phyloP scores from a whole-genome alignment of 2,113 vertebrate genomes.

The Cyprinodon variegatus region DNA sequence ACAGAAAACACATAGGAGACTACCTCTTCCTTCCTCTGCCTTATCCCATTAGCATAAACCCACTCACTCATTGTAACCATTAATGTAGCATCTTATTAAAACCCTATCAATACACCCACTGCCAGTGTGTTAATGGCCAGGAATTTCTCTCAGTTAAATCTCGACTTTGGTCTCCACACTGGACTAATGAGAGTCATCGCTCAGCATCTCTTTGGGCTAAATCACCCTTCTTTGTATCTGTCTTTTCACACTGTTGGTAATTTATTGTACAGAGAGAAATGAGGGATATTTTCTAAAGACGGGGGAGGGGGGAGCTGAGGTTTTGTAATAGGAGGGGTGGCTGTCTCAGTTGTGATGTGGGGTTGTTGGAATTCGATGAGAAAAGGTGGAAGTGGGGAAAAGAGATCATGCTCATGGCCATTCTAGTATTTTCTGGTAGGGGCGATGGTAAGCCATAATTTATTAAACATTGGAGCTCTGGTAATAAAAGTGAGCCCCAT shows the following conservation, averaged over 20 bases:
- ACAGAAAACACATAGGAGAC: conserved; percentile 76
- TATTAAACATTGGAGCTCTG: conserved; percentile 63
- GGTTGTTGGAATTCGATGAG: not conserved
- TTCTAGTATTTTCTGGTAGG: conserved; percentile 55
- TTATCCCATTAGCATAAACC: conserved; percentile 81
- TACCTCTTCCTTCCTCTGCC: conserved; percentile 73
- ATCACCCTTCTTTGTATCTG: conserved; percentile 87
- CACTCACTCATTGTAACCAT: conserved; percentile 84
- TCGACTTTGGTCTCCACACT: conserved; percentile 81
- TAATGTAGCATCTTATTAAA: conserved; percentile 85
- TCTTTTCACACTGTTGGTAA: conserved; percentile 72
- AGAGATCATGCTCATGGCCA: conserved; percentile 57
- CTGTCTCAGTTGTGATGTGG: not conserved
- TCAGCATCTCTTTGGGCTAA: conserved; percentile 85
- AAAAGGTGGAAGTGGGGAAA: conserved; percentile 26
- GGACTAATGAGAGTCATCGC: conserved; percentile 84
- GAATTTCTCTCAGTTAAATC: conserved; percentile 84
- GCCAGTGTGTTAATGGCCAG: conserved; percentile 81
- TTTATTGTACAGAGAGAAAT: conserved; percentile 76
- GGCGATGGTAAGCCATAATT: conserved; percentile 74
- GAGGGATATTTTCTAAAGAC: conserved; percentile 72
- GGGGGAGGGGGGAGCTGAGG: conserved; percentile 23
- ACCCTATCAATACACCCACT: conserved; percentile 83
- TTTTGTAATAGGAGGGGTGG: conserved; percentile 20
- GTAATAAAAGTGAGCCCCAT: conserved; percentile 66